Evolutionary conservation across 2,113 vertebrate genomes (phyloP), one percentile per base, ranked within the genome.

Genomic region (Mixornis gularis): DNA sequence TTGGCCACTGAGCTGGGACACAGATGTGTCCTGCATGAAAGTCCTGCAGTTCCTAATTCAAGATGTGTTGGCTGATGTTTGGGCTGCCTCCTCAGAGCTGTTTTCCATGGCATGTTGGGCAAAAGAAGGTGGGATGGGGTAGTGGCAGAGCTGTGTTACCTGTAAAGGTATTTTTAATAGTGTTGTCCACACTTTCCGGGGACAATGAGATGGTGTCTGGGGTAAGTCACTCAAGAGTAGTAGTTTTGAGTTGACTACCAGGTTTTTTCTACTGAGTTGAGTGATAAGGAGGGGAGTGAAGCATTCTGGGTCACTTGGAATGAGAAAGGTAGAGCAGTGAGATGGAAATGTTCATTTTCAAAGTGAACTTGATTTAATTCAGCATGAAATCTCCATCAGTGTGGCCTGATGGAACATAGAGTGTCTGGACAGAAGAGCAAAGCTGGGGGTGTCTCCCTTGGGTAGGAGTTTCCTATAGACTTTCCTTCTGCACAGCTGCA

Each of bases 31-130:
- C 44, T 43, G n/a, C 4, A 1, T 3, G 46, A 27, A 11, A 0
- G 0, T 52, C 22, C 25, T 38, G 12, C 8, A 3, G 11, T 36
- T 80, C 8, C 29, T 46, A 15, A 25, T 16, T 36, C 34, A 15
- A 3, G 26, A 29, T 0, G 7, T 1, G 3, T 5, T 36, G n/a
- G 20, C 36, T n/a, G 27, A 29, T 4, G 7, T 8, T 36, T 10
- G 1, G 19, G 26, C 43, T 66, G 70, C 84, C 40, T 51, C 18
- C 62, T 74, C 7, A 4, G 58, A 43, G 21, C 40, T 73, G 4
- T 76, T 60, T 36, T 60, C 70, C 36, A 12, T 1, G 6, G n/a
- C 44, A 32, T 1, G 0, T 18, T 30, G 38, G 14, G 32, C 1
- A 3, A 59, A 43, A 55, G 72, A 58, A 41, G 36, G 32, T 73